Evolutionary conservation across 2,797 vertebrate genomes (phyloP).

Genomic region (Fistularia commersonii): DNA sequence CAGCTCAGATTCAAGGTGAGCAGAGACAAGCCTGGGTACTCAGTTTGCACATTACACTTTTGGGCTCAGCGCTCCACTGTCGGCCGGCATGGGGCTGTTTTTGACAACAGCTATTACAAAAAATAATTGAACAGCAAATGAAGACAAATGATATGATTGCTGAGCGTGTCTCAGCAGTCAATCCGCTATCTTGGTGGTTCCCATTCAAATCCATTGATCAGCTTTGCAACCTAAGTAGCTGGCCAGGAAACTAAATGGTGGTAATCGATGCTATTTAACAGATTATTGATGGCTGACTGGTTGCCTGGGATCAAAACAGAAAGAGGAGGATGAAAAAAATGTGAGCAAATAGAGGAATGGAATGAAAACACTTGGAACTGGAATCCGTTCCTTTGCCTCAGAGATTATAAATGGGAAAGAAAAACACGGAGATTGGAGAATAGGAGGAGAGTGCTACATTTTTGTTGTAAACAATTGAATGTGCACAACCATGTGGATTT

Average conservation of each 20-base stretch:
- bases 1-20: conserved; percentile 37
- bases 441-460: conserved; percentile 20
- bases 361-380: conserved; percentile 61
- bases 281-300: conserved; percentile 78
- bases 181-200: conserved; percentile 73
- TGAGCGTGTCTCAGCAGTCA: conserved; percentile 66
- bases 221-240: conserved; percentile 76
- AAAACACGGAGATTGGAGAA: conserved; percentile 58
- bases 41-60: conserved; percentile 30
- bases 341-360: conserved; percentile 59
- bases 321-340: conserved; percentile 45
- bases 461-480: conserved; percentile 21
- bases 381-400: conserved; percentile 57
- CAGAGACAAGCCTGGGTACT: neutral
- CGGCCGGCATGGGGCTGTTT: conserved; percentile 55
- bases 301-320: conserved; percentile 68
- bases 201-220: conserved; percentile 79
- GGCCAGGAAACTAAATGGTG: conserved; percentile 77
- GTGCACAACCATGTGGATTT: conserved; percentile 40
- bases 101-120: conserved; percentile 74
- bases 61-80: conserved; percentile 30
- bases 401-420: conserved; percentile 62
- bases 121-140: conserved; percentile 79
- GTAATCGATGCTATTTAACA: conserved; percentile 80
- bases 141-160: conserved; percentile 80